phyloP scores from a whole-genome alignment of 2,797 vertebrate genomes.

The Caiman crocodilus region DNA sequence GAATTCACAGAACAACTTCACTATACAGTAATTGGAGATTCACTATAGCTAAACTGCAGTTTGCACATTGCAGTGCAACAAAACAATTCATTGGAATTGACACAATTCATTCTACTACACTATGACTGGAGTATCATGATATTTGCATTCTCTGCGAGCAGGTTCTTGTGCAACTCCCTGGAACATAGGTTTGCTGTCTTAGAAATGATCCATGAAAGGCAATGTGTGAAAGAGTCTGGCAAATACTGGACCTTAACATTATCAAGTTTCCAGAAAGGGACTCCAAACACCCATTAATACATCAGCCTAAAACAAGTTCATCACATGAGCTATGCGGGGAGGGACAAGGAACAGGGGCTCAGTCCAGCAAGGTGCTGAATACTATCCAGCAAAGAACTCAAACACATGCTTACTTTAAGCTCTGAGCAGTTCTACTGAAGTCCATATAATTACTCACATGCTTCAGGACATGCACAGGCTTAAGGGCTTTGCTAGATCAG shows the following conservation, averaged over 20 bases:
- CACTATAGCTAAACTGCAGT: neutral
- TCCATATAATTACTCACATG: conserved; percentile 35
- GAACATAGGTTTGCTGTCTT: rapidly evolving
- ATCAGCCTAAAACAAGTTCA: neutral
- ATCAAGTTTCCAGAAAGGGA: neutral
- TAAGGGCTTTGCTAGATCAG: neutral
- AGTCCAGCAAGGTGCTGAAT: conserved; percentile 14
- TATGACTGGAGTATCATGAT: neutral
- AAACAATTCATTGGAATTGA: neutral
- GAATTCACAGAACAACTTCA: neutral
- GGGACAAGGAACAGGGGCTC: neutral
- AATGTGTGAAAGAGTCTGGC: rapidly evolving
- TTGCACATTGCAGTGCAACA: rapidly evolving
- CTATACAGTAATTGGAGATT: neutral
- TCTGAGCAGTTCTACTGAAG: conserved; percentile 11
- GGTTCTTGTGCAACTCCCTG: neutral
- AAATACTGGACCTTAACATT: rapidly evolving
- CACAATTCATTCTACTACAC: neutral
- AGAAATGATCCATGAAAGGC: neutral
- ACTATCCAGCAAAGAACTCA: neutral
- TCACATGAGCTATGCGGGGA: neutral
- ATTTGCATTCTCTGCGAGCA: rapidly evolving
- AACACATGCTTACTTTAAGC: conserved; percentile 14
- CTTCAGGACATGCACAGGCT: conserved; percentile 31
- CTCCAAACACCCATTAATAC: neutral